Conservation (phyloP, 2,888 invertebrate species). For the Blera fallax region DNA sequence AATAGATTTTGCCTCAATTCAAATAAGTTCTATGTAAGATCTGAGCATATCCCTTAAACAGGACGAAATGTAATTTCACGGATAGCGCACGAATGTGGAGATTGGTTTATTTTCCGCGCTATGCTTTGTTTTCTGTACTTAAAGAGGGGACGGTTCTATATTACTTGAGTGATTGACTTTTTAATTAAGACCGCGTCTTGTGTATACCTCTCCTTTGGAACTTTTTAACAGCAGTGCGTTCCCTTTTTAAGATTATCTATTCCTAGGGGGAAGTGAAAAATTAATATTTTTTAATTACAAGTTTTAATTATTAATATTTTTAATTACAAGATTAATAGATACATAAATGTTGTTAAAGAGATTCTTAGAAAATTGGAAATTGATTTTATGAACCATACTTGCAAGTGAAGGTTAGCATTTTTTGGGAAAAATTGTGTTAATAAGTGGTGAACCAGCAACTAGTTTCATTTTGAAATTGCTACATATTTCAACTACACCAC, state of each 20-base stretch:
- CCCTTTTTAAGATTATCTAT: not conserved
- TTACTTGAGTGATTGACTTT: not conserved
- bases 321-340: no score
- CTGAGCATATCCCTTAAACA: not conserved
- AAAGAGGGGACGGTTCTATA: not conserved
- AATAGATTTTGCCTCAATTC: not conserved
- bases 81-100: not conserved
- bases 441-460: no score
- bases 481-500: no score
- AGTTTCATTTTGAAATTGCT: no score
- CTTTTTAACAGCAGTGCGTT: not conserved
- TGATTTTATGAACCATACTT: no score
- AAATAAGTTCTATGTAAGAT: not conserved
- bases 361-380: no score
- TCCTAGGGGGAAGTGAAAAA: not conserved
- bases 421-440: no score
- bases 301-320: no score
- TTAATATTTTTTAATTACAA: not conserved
- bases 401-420: no score
- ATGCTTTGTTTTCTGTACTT: not conserved
- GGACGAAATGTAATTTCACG: not conserved
- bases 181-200: not conserved
- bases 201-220: not conserved
- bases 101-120: not conserved
- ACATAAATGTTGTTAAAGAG: no score